These are phyloP conservation scores for Unio pictorum DNA, from an alignment of 2,888 invertebrate species.

Conservation along the genomic window DNA sequence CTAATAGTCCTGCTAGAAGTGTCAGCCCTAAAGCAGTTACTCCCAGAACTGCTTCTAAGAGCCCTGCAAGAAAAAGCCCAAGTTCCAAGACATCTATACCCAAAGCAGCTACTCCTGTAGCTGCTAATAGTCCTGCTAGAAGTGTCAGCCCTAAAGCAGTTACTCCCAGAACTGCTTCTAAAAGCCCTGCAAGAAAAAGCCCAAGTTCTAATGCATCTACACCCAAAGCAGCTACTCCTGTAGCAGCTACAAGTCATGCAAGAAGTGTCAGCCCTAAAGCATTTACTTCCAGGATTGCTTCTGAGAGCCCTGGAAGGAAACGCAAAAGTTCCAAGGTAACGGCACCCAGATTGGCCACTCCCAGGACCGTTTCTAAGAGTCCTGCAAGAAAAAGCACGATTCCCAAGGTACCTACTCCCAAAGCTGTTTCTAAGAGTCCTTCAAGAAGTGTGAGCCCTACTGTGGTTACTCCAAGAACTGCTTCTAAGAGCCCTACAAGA, in stretches of 20 bases:
- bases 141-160: too few relatives aligned
- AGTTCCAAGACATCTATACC: slow-evolving; percentile 12
- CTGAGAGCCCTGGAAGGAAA: slow-evolving; percentile 6
- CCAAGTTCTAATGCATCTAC: not conserved
- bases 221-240: not conserved
- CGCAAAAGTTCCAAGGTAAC: slow-evolving; percentile 8
- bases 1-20: slow-evolving; percentile 12
- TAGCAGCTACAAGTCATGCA: not conserved
- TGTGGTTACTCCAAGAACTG: not conserved
- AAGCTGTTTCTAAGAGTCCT: not conserved
- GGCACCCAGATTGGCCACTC: not conserved
- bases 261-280: not conserved
- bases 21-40: slow-evolving; percentile 12
- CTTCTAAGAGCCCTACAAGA: too few relatives aligned
- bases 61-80: not conserved
- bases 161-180: not conserved
- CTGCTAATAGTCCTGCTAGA: not conserved
- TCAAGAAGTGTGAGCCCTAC: slow-evolving; percentile 4
- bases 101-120: not conserved
- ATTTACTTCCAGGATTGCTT: slow-evolving; percentile 3
- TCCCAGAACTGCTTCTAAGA: slow-evolving; percentile 3
- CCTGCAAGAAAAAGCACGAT: not conserved
- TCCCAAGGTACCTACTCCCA: not conserved
- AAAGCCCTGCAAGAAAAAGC: not conserved
- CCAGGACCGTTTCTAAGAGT: slow-evolving; percentile 1